Percentiles rank a stretch among this genome's conserved stretches.
Evolutionary conservation across 2,888 invertebrate species (phyloP).

Genomic region (Buathra laborator): DNA sequence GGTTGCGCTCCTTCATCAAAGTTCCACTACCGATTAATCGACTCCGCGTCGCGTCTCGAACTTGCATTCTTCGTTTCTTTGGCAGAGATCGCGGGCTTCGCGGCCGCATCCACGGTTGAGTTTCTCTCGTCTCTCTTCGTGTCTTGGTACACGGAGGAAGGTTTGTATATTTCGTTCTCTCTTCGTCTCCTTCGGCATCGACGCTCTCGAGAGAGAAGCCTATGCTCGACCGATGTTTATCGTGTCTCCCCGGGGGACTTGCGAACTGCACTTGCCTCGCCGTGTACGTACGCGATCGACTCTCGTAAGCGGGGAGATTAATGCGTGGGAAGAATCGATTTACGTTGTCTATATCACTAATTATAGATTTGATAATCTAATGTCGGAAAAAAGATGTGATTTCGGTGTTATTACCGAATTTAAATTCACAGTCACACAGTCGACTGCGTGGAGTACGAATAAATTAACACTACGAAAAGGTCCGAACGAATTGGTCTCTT

Average conservation of each 20-base stretch:
- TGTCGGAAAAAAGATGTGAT: background rate
- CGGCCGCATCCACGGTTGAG: conserved; percentile 14
- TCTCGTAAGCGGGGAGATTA: conserved; percentile 56
- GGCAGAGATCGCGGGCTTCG: conserved; percentile 41
- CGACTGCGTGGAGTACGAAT: background rate
- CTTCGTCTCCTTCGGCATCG: background rate
- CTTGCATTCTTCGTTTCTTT: conserved; percentile 72
- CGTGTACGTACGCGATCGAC: conserved; percentile 59
- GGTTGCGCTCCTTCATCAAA: conserved; percentile 69
- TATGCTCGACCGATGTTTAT: conserved; percentile 67
- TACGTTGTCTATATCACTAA: conserved; percentile 30
- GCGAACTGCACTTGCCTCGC: conserved; percentile 38
- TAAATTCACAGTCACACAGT: background rate
- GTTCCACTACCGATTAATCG: conserved; percentile 73
- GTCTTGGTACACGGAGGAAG: background rate
- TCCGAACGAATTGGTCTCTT: conserved; percentile 6
- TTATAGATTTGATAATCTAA: conserved; percentile 18
- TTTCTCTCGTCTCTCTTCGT: conserved; percentile 19
- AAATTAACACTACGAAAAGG: conserved; percentile 36
- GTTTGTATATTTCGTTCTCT: conserved; percentile 15
- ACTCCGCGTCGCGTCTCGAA: conserved; percentile 70
- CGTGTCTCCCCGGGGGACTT: conserved; percentile 68
- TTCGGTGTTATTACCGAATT: background rate
- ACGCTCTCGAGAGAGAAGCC: conserved; percentile 38
- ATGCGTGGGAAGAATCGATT: conserved; percentile 60